Conservation (phyloP, 2,888 invertebrate genomes). For the Tupiocoris notatus region DNA sequence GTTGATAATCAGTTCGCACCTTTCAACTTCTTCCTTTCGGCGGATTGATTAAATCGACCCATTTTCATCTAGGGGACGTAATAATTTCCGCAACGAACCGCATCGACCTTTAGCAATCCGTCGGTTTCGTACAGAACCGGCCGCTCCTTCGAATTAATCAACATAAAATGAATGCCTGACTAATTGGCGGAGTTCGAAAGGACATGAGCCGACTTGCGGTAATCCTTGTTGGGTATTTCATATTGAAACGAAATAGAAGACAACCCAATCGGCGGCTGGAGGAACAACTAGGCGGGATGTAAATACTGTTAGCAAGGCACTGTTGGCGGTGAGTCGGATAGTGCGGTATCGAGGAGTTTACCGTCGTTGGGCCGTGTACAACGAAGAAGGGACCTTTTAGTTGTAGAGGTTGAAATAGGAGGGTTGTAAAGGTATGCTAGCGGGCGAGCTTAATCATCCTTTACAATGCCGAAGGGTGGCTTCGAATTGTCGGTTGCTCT, state of each 20-base stretch:
- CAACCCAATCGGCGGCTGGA: background rate
- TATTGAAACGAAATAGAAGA: background rate
- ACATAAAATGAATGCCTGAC: constrained; percentile 17
- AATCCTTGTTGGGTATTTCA: background rate
- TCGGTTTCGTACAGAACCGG: background rate
- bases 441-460: constrained; percentile 36
- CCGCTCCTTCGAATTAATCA: constrained; percentile 19
- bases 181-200: background rate
- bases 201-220: background rate
- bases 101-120: background rate
- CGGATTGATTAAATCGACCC: too few relatives aligned
- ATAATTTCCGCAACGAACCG: background rate
- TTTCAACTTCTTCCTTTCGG: too few relatives aligned
- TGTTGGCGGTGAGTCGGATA: background rate
- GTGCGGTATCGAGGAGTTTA: background rate
- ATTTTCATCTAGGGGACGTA: too few relatives aligned
- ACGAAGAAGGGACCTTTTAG: too few relatives aligned
- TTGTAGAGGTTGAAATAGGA: background rate
- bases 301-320: background rate
- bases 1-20: too few relatives aligned
- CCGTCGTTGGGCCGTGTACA: background rate
- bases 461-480: constrained; percentile 25
- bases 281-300: background rate
- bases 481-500: constrained; percentile 18
- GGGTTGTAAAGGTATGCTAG: background rate